phyloP scores from a whole-genome alignment of 2,888 invertebrate species.

The Tetragonula carbonaria region DNA sequence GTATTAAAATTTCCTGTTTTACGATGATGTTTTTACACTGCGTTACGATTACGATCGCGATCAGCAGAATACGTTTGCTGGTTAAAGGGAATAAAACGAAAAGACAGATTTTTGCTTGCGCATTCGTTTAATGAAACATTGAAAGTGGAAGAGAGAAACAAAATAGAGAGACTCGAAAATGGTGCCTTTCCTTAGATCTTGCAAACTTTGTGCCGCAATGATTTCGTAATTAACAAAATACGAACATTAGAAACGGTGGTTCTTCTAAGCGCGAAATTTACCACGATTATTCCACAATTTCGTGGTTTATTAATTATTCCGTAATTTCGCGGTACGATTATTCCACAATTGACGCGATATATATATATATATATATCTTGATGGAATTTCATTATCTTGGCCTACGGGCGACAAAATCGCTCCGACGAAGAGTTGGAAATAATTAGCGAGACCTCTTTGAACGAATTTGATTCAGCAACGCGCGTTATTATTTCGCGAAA shows the following conservation, averaged over 20 bases:
- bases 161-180: too few relatives aligned
- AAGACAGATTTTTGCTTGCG: too few relatives aligned
- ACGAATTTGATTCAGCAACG: slow-evolving; percentile 10
- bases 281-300: background rate
- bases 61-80: too few relatives aligned
- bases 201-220: background rate
- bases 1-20: background rate
- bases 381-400: background rate
- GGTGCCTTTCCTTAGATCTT: too few relatives aligned
- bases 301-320: background rate
- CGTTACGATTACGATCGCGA: background rate
- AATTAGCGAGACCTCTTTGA: slow-evolving; percentile 19
- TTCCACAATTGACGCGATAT: background rate
- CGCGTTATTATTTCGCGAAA: background rate
- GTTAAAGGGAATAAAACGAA: too few relatives aligned
- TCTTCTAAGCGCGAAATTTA: background rate
- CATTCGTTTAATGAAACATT: too few relatives aligned
- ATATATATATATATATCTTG: too few relatives aligned
- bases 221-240: background rate
- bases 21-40: too few relatives aligned
- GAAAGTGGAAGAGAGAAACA: too few relatives aligned
- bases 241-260: background rate
- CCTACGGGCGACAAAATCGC: background rate
- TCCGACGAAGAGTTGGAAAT: slow-evolving; percentile 18
- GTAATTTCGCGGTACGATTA: background rate